Conservation (phyloP, 2,797 vertebrate species). For the Enteromius radiatus region DNA sequence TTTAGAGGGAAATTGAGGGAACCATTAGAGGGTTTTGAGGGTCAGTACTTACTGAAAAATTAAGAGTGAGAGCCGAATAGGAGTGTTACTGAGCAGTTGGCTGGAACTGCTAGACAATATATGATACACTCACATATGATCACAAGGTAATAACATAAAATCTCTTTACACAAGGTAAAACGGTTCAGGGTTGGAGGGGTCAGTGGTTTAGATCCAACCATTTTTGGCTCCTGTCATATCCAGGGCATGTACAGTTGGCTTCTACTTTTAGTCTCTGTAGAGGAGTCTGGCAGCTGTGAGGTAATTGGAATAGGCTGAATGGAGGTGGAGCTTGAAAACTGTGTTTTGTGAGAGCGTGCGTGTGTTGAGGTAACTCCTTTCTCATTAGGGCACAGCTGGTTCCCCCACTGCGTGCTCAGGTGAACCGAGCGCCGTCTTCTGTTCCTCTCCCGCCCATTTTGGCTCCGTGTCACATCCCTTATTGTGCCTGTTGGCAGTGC, state of each 20-base stretch:
- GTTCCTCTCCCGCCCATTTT: conserved; percentile 26
- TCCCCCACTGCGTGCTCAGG: conserved; percentile 45
- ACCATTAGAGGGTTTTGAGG: background rate
- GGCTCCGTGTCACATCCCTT: conserved; percentile 31
- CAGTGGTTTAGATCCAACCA: conserved; percentile 7
- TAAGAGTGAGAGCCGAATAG: background rate
- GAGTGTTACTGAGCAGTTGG: background rate
- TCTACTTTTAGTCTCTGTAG: conserved; percentile 14
- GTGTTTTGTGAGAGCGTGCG: conserved; percentile 34
- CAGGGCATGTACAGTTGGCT: conserved; percentile 10
- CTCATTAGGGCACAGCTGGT: conserved; percentile 59
- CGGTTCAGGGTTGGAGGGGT: background rate
- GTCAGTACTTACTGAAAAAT: background rate
- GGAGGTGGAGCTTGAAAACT: conserved; percentile 39
- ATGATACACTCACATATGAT: background rate
- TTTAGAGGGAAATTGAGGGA: background rate
- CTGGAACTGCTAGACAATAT: background rate
- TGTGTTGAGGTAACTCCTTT: conserved; percentile 36
- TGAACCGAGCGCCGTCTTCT: conserved; percentile 33
- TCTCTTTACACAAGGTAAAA: background rate
- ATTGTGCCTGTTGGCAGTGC: conserved; percentile 31
- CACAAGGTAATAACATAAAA: background rate
- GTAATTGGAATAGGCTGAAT: conserved; percentile 50
- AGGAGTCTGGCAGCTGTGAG: conserved; percentile 41
- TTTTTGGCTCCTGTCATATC: conserved; percentile 1